Percentiles rank a stretch among this genome's conserved stretches.
phyloP scores from a whole-genome alignment of 2,888 invertebrate genomes.

The Rhimphoctona megacephalus region DNA sequence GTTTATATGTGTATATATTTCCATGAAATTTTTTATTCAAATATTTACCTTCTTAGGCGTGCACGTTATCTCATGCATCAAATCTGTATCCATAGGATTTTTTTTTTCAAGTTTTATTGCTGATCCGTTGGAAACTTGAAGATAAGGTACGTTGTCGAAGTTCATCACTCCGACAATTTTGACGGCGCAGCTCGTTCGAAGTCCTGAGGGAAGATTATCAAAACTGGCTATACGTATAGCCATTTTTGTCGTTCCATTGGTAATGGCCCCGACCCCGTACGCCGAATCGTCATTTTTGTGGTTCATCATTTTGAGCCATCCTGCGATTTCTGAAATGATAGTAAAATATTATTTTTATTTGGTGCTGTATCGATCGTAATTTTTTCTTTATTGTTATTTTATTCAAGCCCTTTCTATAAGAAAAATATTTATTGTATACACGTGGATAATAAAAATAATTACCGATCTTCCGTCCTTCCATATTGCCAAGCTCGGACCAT shows the following conservation, averaged over 20 bases:
- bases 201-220: constrained; percentile 15
- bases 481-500: background rate
- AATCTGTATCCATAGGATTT: background rate
- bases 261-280: constrained; percentile 22
- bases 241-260: constrained; percentile 15
- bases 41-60: constrained; percentile 33
- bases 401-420: background rate
- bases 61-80: constrained; percentile 20
- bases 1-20: constrained; percentile 5
- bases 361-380: background rate
- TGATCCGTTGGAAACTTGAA: background rate
- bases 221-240: constrained; percentile 25
- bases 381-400: too few relatives aligned
- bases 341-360: constrained; percentile 16
- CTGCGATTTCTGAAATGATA: constrained; percentile 29
- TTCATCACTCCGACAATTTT: constrained; percentile 5
- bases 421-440: background rate
- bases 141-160: background rate
- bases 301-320: constrained; percentile 20
- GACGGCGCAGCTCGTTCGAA: background rate
- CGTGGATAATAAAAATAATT: constrained; percentile 3
- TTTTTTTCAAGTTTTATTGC: constrained; percentile 10
- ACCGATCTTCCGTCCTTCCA: constrained; percentile 3
- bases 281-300: constrained; percentile 23
- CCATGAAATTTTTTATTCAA: constrained; percentile 7